A percentile compares a stretch with the other conserved stretches of the same genome.
phyloP scores from a whole-genome alignment of 2,797 vertebrate species.

The Catamblyrhynchus diadema region DNA sequence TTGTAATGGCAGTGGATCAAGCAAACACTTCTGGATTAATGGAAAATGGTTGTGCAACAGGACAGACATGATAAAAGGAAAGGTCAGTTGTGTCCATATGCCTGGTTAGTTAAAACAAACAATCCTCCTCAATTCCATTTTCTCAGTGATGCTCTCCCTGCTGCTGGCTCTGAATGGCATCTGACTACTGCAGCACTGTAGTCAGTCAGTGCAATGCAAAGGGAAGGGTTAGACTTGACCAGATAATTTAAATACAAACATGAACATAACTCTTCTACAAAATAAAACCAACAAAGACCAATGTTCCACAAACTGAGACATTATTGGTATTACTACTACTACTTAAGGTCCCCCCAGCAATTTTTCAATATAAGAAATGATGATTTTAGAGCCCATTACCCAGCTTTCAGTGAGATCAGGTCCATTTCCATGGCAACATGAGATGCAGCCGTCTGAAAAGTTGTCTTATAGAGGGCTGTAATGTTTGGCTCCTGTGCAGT shows the following conservation, averaged over 20 bases:
- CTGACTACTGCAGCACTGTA: neutral
- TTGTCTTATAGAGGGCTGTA: neutral
- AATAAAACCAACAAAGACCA: neutral
- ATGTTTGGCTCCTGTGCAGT: neutral
- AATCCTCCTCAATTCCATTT: neutral
- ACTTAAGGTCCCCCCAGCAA: neutral
- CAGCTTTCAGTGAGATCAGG: neutral
- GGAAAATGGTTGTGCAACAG: neutral
- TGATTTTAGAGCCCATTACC: neutral
- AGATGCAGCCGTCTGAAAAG: neutral
- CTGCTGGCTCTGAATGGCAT: neutral
- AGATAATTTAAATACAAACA: neutral
- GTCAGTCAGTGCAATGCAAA: neutral
- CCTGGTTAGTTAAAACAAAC: neutral
- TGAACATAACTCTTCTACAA: neutral
- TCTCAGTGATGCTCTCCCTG: neutral
- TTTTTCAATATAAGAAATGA: neutral
- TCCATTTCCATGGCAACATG: slow-evolving; percentile 10
- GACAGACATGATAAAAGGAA: neutral
- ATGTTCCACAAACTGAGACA: neutral
- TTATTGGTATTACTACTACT: neutral
- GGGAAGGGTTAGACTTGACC: neutral
- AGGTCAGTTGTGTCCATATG: neutral
- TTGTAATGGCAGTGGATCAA: neutral
- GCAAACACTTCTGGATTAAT: neutral